Conservation (phyloP, 2,797 vertebrate species). For the Aulostomus chinensis region DNA sequence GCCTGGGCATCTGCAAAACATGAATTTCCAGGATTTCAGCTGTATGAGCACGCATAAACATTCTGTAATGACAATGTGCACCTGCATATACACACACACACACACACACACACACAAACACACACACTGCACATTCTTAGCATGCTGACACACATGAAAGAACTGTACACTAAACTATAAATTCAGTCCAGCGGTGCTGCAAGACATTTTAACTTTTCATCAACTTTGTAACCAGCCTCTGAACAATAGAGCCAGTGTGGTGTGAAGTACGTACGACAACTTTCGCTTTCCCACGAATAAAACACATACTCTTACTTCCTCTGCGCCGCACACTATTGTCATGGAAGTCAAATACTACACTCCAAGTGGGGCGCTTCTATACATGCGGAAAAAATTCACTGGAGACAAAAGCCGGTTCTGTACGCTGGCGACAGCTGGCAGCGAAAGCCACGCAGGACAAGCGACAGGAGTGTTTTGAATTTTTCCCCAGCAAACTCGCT, state of each 20-base stretch:
- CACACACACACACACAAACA: constrained; percentile 12
- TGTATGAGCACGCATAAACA: constrained; percentile 64
- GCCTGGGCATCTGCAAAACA: constrained; percentile 25
- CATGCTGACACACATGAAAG: too few relatives aligned
- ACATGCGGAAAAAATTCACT: too few relatives aligned
- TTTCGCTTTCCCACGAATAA: constrained; percentile 22
- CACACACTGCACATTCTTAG: too few relatives aligned
- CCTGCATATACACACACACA: constrained; percentile 22
- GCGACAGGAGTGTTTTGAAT: constrained; percentile 53
- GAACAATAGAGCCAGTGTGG: constrained; percentile 62
- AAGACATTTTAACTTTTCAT: constrained; percentile 36
- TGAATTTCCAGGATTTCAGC: constrained; percentile 41
- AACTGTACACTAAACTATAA: constrained; percentile 5
- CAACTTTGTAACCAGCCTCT: too few relatives aligned
- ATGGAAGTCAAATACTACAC: too few relatives aligned
- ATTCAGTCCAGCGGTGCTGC: constrained; percentile 4
- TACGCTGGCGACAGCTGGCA: constrained; percentile 43
- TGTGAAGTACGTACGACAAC: constrained; percentile 30
- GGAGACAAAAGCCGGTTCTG: constrained; percentile 53
- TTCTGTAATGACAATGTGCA: constrained; percentile 53
- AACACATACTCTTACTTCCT: too few relatives aligned
- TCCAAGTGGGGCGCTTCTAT: too few relatives aligned
- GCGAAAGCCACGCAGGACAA: constrained; percentile 36
- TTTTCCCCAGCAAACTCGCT: constrained; percentile 41
- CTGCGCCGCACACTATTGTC: too few relatives aligned